Conservation (phyloP, 2,113 vertebrate genomes). For the Rhynchopsitta pachyrhyncha region DNA sequence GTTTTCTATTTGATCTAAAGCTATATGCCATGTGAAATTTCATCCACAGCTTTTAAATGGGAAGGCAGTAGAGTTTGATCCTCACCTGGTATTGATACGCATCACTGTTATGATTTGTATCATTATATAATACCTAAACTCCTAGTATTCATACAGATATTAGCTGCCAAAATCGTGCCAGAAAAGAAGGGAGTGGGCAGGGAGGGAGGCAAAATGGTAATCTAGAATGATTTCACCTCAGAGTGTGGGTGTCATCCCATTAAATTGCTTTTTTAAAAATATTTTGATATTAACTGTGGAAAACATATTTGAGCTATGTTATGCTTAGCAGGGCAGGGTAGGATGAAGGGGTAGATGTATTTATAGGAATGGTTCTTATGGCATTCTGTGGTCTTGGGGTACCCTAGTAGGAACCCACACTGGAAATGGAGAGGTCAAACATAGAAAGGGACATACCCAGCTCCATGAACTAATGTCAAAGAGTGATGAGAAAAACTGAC, state of each 20-base stretch:
- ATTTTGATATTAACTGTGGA: constrained; percentile 24
- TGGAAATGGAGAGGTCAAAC: background rate
- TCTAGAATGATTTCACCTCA: constrained; percentile 25
- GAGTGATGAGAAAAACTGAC: background rate
- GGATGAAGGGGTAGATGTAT: background rate
- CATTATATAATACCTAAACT: background rate
- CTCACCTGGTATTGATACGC: background rate
- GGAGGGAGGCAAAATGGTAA: background rate
- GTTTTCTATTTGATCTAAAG: background rate
- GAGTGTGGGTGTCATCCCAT: constrained; percentile 10
- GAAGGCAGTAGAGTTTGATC: background rate
- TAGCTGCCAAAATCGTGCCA: background rate
- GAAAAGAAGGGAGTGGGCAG: constrained; percentile 29
- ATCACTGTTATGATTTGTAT: background rate
- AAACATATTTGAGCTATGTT: background rate
- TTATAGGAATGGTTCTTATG: background rate
- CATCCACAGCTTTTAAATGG: background rate
- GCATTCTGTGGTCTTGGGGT: background rate
- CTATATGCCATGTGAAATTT: background rate
- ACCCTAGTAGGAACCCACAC: background rate
- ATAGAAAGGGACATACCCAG: background rate
- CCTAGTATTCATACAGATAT: background rate
- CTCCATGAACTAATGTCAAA: background rate
- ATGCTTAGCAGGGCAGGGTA: background rate
- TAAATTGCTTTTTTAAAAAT: constrained; percentile 33